Evolutionary conservation across 2,797 vertebrate species (phyloP), one percentile per base, ranked within the genome.

Genomic region (Sebastes kiyomatsui): DNA sequence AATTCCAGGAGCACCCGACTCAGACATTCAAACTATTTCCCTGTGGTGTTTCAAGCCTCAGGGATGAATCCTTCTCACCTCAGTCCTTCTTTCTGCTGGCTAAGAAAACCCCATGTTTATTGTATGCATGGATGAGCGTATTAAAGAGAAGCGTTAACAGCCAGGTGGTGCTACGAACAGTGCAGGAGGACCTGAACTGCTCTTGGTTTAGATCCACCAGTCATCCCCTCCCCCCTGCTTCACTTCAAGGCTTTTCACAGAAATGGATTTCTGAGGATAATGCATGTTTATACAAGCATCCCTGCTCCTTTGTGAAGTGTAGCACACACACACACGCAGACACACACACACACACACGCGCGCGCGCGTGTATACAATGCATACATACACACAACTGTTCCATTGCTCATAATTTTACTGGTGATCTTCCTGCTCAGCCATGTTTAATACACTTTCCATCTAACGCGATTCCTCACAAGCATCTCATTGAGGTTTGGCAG

Each of bases 401-500:
- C 83, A 80, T 76, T 8, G 18, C 77, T 79, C 79, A 72, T 84
- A 35, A 64, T 87, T 90, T 82, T 56, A 75, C 75, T 74, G 42
- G 61, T 87, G 80, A 87, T 88, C 82, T 85, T 59, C n/a, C 9
- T 70, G 33, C 76, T 88, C 66, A 13, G 60, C 49, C 62, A 54
- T 67, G 72, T 90, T 90, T 87, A 87, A 92, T 88, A 83, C 59
- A 76, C 81, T 90, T 92, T 93, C 91, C 83, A 88, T 91, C 86
- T 72, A 83, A 92, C 72, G 64, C 69, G 46, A 91, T 87, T 91
- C 88, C 91, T 93, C 78, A 80, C 77, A 85, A 92, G 83, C 84
- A 87, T 90, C 86, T 90, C 84, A 73, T 82, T 67, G 83, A 87
- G 82, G 82, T 88, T 89, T 94, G 93, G 94, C 92, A 90, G 80